Base-by-base conservation (phyloP, 2,797 vertebrate species). In the Buphagus erythrorhynchus region DNA sequence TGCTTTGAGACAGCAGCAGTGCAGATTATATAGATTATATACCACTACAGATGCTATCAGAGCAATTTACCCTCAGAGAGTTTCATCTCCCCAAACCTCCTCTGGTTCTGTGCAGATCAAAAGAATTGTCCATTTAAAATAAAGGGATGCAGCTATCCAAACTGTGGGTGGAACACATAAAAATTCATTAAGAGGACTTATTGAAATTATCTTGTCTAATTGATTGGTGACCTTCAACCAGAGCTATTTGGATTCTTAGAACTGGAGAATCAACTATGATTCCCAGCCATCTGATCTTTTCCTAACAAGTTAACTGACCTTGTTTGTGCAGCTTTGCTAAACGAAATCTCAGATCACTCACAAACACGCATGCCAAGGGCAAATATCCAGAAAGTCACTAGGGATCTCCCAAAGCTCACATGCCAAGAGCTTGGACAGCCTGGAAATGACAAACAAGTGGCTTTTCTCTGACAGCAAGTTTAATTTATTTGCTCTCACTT, bases 401-500 rank as follows among this genome's bases (percentile, higher is more conserved):
- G 65, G 65, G 81, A 83, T 78, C 74, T 95, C 90, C 76, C 71
- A 93, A 49, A 84, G 71, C 86, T 90, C 76, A 62, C 85, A 67
- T n/a, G 52, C 79, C 90, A 88, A 81, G 48, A 86, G 63, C 76
- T 73, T 81, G 85, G 82, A 38, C 87, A 81, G 76, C 82, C 63
- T 86, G 69, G 76, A 93, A 75, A 86, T 66, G 35, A 95, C 73
- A 95, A 95, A 86, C 69, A 86, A 96, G 91, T 65, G 40, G 43
- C 73, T 94, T 89, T 91, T 86, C 63, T 76, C 90, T 93, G 67
- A 88, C 66, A 96, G 83, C 76, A 94, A 55, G 43, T 90, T 96
- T 76, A 90, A 95, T 84, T 94, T 94, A 81, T 93, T 94, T 83
- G 87, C 89, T 95, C 75, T 94, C 87, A 96, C 92, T 93, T 92